Percentiles rank a stretch among this genome's conserved stretches.
Evolutionary conservation across 2,888 invertebrate species (phyloP).

Genomic region (Thymelicus acteon): DNA sequence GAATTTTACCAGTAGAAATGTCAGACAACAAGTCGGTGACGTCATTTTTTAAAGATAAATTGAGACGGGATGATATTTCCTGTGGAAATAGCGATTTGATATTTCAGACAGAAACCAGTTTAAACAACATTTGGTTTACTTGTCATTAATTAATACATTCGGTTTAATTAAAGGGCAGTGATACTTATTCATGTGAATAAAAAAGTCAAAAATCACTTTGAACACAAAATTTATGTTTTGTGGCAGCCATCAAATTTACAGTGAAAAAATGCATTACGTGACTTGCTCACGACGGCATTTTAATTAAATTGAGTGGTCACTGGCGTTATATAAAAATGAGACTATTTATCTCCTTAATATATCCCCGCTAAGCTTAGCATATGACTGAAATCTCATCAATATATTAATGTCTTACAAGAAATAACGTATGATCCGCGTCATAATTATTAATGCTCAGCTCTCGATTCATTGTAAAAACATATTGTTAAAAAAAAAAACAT

Average conservation of each 20-base stretch:
- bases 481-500: conserved; percentile 17
- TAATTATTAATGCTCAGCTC: conserved; percentile 40
- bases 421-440: conserved; percentile 40
- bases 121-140: conserved; percentile 10
- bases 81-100: conserved; percentile 6
- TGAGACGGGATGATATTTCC: conserved; percentile 1
- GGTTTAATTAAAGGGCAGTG: not conserved
- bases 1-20: not conserved
- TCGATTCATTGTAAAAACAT: conserved; percentile 39
- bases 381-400: conserved; percentile 22
- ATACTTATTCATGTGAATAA: conserved; percentile 13
- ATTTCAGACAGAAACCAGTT: conserved; percentile 1
- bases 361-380: not conserved
- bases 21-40: not conserved
- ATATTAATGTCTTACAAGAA: conserved; percentile 26
- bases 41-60: not conserved
- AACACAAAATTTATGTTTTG: conserved; percentile 6
- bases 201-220: conserved; percentile 26
- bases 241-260: conserved; percentile 22
- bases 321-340: conserved; percentile 10
- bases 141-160: conserved; percentile 2
- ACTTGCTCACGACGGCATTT: conserved; percentile 25
- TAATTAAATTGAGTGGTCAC: conserved; percentile 34
- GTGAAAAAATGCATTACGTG: conserved; percentile 19
- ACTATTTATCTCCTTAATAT: conserved; percentile 15